Evolutionary conservation across 2,113 vertebrate genomes (phyloP).

Genomic region (Macaca fascicularis): T2T-MFA8v1.1 NC_088380.1:93065501-93066000

Average conservation of each 20-base stretch:
- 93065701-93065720: slow-evolving; percentile 75
- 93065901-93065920: slow-evolving; percentile 4
- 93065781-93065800: slow-evolving; percentile 37
- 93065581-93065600: slow-evolving; percentile 75
- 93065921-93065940: slow-evolving; percentile 54
- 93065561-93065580: slow-evolving; percentile 70
- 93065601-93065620: slow-evolving; percentile 80
- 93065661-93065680: slow-evolving; percentile 68
- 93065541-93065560: slow-evolving; percentile 73
- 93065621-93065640: slow-evolving; percentile 70
- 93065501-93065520: slow-evolving; percentile 79
- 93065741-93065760: slow-evolving; percentile 69
- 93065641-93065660: slow-evolving; percentile 75
- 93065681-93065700: slow-evolving; percentile 77
- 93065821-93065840: slow-evolving; percentile 35
- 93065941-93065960: slow-evolving; percentile 59
- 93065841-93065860: slow-evolving; percentile 29
- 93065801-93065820: slow-evolving; percentile 30
- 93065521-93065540: slow-evolving; percentile 79
- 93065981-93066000: slow-evolving; percentile 31
- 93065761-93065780: slow-evolving; percentile 55
- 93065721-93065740: slow-evolving; percentile 73
- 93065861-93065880: slow-evolving; percentile 53
- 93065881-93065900: slow-evolving; percentile 66
- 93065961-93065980: slow-evolving; percentile 63